Base-by-base conservation (phyloP, 2,797 vertebrate genomes). In the Cyprinella venusta region DNA sequence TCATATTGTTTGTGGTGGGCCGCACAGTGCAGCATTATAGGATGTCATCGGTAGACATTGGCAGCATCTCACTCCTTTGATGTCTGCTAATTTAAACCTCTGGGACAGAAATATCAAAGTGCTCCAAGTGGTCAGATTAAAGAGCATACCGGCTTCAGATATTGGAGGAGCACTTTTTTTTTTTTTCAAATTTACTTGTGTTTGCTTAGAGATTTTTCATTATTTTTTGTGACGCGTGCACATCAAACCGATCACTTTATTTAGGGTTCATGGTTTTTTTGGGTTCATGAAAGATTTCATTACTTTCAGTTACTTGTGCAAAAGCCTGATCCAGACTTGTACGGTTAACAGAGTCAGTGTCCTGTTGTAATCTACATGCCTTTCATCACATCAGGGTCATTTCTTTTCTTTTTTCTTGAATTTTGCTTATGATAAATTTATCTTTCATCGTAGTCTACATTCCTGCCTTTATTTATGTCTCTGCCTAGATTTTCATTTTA, bases 1-100 rank as follows among this genome's bases (percentile, higher is more conserved):
- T 67, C 10, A 30, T 42, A 42, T 76, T 82, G 61, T 76, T 33
- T 82, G 18, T 68, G 50, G 2, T 38, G 2, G 26, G 7, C 50
- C 2, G 38, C 38, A 42, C 50, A 56, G 24, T 59, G 50, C 72
- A 69, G 24, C 18, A 45, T 76, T 48, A 67, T 76, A 24, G 36
- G 61, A 68, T 36, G 7, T n/a, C 26, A 56, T 42, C 16, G 67
- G 8, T 50, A 48, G 26, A 81, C 30, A 24, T 68, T 26, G 30
- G 42, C 26, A 50, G 69, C 6, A 59, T 81, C 56, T 81, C 26
- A 4, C 7, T 63, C 12, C 21, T 81, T 72, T 72, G 61, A 76
- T 82, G 61, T 72, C 33, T 67, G 45, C 63, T 76, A 33, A 45
- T 76, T 67, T 67, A 59, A 76, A 67, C 18, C 16, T 54, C 56